Base-by-base conservation (phyloP, 2,888 invertebrate genomes). In the Himalopsyche tibetana region DNA sequence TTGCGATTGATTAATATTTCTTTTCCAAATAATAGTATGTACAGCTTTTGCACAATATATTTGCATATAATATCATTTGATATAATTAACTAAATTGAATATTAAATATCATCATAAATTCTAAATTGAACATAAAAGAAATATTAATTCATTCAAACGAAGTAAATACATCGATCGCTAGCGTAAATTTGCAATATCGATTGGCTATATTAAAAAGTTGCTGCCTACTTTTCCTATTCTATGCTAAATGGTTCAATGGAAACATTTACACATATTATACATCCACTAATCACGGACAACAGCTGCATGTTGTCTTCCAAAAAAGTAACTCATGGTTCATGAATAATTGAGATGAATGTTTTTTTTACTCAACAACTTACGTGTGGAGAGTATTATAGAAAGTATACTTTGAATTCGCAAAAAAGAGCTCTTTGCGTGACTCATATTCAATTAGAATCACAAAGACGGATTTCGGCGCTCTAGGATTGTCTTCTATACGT, bases 1-100 rank as follows among this genome's bases (percentile, higher is more conserved):
- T 82, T 85, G 85, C 85, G 85, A 85, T 51, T 63, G 36, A 82
- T 63, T 85, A 36, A 51, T 82, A 69, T 82, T 82, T 38, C 38
- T 85, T 19, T 63, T 36, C 74, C 15, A 5, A 74, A 38, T 38
- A 19, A 19, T 28, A 63, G 2, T 74, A 74, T 74, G 74, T 38
- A 74, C 74, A 74, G 74, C 74, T 74, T 36, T 51, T 51, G 15
- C 51, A 51, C 15, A 51, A 15, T 51, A 15, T 8, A 15, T 51
- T 51, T 51, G 51, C 51, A 15, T 45, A 11, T 45, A 12, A 4
- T 4, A 15, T 51, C 12, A 51, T 51, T 51, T 51, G 12, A 51
- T 3, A 15, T 15, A 51, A 51, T 51, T 2, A 51, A 15, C 51
- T 51, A 15, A 12, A 51, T 15, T 51, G 15, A 15, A 15, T 51